These are phyloP conservation scores for Campoletis raptor DNA, from an alignment of 2,888 invertebrate genomes.

Conservation along the genomic window DNA sequence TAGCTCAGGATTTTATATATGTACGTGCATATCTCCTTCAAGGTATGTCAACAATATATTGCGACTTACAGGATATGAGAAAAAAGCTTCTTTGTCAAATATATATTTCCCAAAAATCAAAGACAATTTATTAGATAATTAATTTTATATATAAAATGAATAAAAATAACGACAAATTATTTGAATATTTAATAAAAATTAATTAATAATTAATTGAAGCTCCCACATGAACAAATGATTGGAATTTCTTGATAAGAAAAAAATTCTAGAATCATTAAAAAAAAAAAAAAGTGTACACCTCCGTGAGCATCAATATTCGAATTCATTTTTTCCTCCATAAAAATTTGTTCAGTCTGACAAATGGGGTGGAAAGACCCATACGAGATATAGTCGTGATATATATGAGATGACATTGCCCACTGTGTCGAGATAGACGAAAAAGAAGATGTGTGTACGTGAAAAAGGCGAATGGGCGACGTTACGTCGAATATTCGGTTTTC, in stretches of 20 bases:
- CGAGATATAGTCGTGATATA: not conserved
- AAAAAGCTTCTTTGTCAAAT: not conserved
- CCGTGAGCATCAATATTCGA: not conserved
- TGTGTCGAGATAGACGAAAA: slow-evolving; percentile 4
- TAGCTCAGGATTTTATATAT: not conserved
- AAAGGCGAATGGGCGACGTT: slow-evolving; percentile 44
- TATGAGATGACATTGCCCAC: slow-evolving; percentile 6
- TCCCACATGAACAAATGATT: not conserved
- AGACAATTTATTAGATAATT: not conserved
- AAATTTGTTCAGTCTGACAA: not conserved
- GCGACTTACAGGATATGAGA: not conserved
- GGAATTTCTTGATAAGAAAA: not conserved
- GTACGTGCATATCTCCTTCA: not conserved
- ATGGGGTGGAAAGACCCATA: not conserved
- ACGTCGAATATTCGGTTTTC: slow-evolving; percentile 54
- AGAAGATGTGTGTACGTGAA: slow-evolving; percentile 19
- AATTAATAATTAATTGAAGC: not conserved
- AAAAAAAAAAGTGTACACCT: not conserved
- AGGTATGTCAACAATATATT: not conserved
- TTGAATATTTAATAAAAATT: not conserved
- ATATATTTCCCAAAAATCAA: not conserved
- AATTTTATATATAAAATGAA: not conserved
- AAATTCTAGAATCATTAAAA: too few relatives aligned
- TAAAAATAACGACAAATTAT: not conserved
- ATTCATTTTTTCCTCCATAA: not conserved